These are phyloP conservation scores for Cataglyphis livida DNA, from an alignment of 2,888 invertebrate species.

Conservation along the genomic window DNA sequence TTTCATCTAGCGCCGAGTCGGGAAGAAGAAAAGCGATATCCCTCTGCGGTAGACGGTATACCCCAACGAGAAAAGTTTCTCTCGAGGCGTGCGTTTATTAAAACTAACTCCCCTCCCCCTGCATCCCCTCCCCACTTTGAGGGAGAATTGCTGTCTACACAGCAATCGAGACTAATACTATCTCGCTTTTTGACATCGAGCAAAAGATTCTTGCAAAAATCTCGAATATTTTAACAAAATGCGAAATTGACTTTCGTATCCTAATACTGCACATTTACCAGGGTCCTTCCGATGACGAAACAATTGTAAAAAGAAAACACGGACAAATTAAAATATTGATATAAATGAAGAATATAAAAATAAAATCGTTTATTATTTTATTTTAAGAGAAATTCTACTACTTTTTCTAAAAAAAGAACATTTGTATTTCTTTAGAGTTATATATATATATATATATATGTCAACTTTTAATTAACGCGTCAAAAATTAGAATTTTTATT, in stretches of 20 bases:
- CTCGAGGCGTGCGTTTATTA: slow-evolving; percentile 42
- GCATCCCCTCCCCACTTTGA: background rate
- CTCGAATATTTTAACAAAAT: slow-evolving; percentile 24
- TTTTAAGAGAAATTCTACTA: background rate
- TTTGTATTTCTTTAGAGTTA: background rate
- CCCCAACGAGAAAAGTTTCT: slow-evolving; percentile 46
- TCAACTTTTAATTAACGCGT: background rate
- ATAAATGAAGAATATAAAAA: background rate
- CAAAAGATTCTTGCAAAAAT: background rate
- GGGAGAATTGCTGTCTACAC: background rate
- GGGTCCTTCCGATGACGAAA: background rate
- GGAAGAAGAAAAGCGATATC: slow-evolving; percentile 48
- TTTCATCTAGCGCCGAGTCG: slow-evolving; percentile 36
- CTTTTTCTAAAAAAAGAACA: background rate
- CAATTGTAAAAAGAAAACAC: background rate
- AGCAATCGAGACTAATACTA: slow-evolving; percentile 18
- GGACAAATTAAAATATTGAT: background rate
- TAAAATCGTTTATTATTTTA: background rate
- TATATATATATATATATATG: too few species aligned
- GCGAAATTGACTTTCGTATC: slow-evolving; percentile 12
- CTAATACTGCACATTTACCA: background rate
- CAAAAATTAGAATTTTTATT: background rate
- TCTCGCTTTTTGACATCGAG: slow-evolving; percentile 24
- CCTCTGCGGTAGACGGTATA: slow-evolving; percentile 26
- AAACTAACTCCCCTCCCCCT: background rate